Evolutionary conservation across 2,888 invertebrate species (phyloP).

Genomic region (Cephus rjabovi): DNA sequence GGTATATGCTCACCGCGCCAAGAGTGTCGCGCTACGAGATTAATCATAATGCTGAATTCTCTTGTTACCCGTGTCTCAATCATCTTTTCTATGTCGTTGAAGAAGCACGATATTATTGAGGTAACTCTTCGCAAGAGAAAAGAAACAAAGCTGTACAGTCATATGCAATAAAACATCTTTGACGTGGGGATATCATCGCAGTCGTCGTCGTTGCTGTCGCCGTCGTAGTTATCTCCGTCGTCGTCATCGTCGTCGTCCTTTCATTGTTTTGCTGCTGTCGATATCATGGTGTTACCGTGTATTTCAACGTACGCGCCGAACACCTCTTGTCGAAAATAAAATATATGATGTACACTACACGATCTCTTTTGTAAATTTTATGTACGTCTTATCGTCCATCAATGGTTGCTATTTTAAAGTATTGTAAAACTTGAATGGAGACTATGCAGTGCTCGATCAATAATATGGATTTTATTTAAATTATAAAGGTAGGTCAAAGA

Average conservation of each 20-base stretch:
- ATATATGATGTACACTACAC: background rate
- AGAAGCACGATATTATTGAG: conserved; percentile 57
- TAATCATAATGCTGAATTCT: conserved; percentile 29
- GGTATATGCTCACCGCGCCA: background rate
- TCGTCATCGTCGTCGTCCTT: background rate
- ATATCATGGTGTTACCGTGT: background rate
- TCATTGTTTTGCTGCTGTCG: background rate
- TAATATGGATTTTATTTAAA: background rate
- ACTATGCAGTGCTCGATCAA: background rate
- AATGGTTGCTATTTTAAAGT: background rate
- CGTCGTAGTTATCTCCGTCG: background rate
- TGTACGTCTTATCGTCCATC: background rate
- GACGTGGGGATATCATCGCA: conserved; percentile 50
- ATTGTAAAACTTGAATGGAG: background rate
- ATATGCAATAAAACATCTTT: conserved; percentile 64
- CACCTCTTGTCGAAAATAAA: background rate
- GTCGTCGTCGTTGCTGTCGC: background rate
- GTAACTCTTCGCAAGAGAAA: conserved; percentile 52
- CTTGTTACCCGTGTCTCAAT: conserved; percentile 49
- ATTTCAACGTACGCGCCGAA: background rate
- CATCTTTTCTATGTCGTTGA: conserved; percentile 62
- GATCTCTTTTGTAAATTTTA: background rate
- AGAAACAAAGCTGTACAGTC: conserved; percentile 59
- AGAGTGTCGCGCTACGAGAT: background rate
- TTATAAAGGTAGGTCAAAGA: background rate